Conservation (phyloP, 2,888 invertebrate species). For the Terebella lapidaria region DNA sequence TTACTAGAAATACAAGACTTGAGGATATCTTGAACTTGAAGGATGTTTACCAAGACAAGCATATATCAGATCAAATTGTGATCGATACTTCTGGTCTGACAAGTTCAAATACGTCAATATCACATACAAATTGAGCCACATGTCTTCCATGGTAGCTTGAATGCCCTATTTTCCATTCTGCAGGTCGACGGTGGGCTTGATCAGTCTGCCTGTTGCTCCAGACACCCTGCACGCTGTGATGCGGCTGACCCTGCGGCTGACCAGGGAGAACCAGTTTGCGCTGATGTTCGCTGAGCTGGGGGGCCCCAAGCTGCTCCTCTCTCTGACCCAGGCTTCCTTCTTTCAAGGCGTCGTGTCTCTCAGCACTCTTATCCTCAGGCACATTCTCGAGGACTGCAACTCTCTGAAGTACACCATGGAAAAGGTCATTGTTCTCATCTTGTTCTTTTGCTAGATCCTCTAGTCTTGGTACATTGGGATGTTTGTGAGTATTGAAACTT, state of each 20-base stretch:
- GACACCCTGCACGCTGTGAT: constrained; percentile 70
- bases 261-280: constrained; percentile 69
- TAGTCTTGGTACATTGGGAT: not conserved
- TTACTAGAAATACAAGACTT: no score
- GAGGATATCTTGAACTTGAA: no score
- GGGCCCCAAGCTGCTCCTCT: constrained; percentile 69
- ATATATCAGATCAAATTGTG: no score
- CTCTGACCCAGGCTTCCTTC: constrained; percentile 66
- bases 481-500: not conserved
- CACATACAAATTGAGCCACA: no score
- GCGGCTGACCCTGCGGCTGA: constrained; percentile 69
- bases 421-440: constrained; percentile 58
- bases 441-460: no score
- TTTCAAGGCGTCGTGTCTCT: constrained; percentile 73
- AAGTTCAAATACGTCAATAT: no score
- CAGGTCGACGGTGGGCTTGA: constrained; percentile 64
- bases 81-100: no score
- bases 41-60: no score
- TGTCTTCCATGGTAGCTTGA: no score
- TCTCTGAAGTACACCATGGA: constrained; percentile 73
- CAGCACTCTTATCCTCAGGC: constrained; percentile 71
- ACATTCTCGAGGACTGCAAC: constrained; percentile 71
- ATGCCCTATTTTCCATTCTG: no score
- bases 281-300: constrained; percentile 68
- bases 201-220: constrained; percentile 68